Base-by-base conservation (phyloP, 2,888 invertebrate species). In the Brachypterus glaber region DNA sequence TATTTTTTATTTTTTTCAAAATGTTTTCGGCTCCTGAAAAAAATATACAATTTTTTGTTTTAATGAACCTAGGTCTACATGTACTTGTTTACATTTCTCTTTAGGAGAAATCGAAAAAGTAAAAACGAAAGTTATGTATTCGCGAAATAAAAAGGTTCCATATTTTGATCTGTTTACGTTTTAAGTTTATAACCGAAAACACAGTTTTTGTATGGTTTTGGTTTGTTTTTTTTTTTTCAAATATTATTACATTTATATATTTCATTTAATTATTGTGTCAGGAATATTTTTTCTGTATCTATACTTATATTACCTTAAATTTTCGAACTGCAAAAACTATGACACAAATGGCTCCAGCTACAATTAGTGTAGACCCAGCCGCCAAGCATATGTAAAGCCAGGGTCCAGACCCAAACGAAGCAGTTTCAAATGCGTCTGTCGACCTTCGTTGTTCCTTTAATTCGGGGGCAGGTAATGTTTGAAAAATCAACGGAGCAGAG, bases 391-490 rank as follows among this genome's bases (percentile, higher is more conserved):
- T 62, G 45, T 64, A 64, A 33, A 63, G 51, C 63, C 63, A 63
- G 3, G 64, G 62, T 17, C 61, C 62, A 8, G 50, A 47, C 5
- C 49, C 40, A 17, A n/a, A 14, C 9, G 45, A 39, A 36, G 47
- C 50, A 17, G 46, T 45, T 18, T 58, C 58, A 3, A 47, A 42
- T 7, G 62, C 59, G 37, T 51, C 53, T 9, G 66, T 65, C 7
- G 63, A 66, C 37, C 68, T 55, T 24, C 69, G 57, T 39, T 67
- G 67, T 46, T 67, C 66, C 43, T 67, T 68, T 41, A 69, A 57
- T 45, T 47, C 45, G 2, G 69, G 66, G 12, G 68, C 66, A 15
- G 66, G 66, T 7, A 68, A 54, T 3, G 73, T 73, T 14, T 61
- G 60, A n/a, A 71, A 64, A 37, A 59, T 51, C 9, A 72, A 47